Conservation (phyloP, 2,113 vertebrate genomes). For the Scomber japonicus region DNA sequence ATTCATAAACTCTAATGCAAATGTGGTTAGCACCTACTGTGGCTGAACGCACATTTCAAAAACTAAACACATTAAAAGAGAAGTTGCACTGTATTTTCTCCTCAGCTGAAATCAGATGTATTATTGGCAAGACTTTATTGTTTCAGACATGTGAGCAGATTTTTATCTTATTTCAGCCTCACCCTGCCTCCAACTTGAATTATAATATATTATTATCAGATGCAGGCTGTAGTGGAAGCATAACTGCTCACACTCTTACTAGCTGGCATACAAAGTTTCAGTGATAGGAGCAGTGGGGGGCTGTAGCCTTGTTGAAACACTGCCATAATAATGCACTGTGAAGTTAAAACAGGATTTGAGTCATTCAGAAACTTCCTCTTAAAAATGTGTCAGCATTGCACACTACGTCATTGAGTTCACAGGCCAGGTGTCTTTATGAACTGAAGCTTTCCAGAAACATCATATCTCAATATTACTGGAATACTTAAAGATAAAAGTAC, state of each 20-base stretch:
- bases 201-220: constrained; percentile 50
- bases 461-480: neutral
- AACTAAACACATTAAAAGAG: neutral
- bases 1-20: constrained; percentile 44
- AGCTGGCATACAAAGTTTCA: constrained; percentile 32
- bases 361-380: neutral
- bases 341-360: constrained; percentile 19
- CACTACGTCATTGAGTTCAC: constrained; percentile 1
- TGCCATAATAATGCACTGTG: constrained; percentile 22
- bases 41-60: constrained; percentile 17
- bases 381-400: neutral
- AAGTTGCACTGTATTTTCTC: constrained; percentile 3
- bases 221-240: constrained; percentile 21
- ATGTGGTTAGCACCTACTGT: constrained; percentile 25
- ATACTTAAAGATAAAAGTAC: too few species aligned
- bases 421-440: neutral
- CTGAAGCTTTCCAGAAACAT: neutral
- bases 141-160: constrained; percentile 45
- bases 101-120: neutral
- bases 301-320: constrained; percentile 30
- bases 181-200: constrained; percentile 8
- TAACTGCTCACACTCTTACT: neutral
- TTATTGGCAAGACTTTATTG: constrained; percentile 36
- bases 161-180: constrained; percentile 9
- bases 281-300: constrained; percentile 8